Evolutionary conservation across 2,797 vertebrate species (phyloP).

Genomic region (Pseudomugil tenellus): DNA sequence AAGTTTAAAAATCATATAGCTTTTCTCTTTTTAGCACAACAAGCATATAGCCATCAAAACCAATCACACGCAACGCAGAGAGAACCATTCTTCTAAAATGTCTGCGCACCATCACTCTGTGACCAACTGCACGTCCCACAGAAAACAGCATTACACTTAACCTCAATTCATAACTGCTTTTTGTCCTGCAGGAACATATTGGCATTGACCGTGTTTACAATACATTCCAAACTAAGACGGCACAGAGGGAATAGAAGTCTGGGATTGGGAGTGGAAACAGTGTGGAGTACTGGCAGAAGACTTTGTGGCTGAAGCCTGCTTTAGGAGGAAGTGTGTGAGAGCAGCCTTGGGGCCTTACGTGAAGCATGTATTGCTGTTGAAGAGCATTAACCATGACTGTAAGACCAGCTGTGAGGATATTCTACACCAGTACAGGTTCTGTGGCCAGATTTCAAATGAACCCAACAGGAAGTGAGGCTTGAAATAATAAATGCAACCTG

Average conservation of each 20-base stretch:
- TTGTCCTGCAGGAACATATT: slow-evolving; percentile 68
- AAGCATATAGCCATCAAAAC: slow-evolving; percentile 56
- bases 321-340: slow-evolving; percentile 68
- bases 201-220: slow-evolving; percentile 80
- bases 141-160: slow-evolving; percentile 67
- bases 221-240: slow-evolving; percentile 74
- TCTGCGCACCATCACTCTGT: slow-evolving; percentile 60
- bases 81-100: slow-evolving; percentile 30
- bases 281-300: slow-evolving; percentile 57
- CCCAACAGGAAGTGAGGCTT: slow-evolving; percentile 66
- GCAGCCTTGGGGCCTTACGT: slow-evolving; percentile 67
- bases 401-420: slow-evolving; percentile 62
- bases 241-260: slow-evolving; percentile 73
- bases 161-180: slow-evolving; percentile 72
- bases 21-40: slow-evolving; percentile 33
- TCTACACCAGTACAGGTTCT: slow-evolving; percentile 40
- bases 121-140: slow-evolving; percentile 43
- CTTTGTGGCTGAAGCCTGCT: slow-evolving; percentile 45
- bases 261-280: slow-evolving; percentile 60
- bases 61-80: slow-evolving; percentile 47
- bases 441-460: slow-evolving; percentile 71
- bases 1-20: slow-evolving; percentile 35
- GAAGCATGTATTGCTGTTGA: slow-evolving; percentile 66
- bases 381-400: slow-evolving; percentile 79
- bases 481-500: slow-evolving; percentile 65